phyloP scores from a whole-genome alignment of 2,888 invertebrate genomes.

The Lycaena phlaeas region DNA sequence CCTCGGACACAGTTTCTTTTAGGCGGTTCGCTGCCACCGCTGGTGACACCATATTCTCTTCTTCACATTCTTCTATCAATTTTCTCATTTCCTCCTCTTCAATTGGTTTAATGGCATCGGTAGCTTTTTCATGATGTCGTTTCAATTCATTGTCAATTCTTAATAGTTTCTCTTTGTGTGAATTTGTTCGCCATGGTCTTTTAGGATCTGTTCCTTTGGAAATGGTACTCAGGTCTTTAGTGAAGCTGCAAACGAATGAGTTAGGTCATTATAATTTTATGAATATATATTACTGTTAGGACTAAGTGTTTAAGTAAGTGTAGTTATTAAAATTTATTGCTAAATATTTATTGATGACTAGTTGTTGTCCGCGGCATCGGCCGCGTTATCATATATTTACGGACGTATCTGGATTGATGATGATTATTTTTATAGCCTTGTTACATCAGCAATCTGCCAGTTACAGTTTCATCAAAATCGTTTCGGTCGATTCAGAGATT shows the following conservation, averaged over 20 bases:
- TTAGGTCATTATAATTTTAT: no score
- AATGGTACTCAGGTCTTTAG: conserved; percentile 23
- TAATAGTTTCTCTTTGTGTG: conserved; percentile 46
- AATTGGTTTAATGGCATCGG: conserved; percentile 35
- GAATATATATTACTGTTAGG: no score
- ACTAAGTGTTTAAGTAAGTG: no score
- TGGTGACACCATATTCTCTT: conserved; percentile 25
- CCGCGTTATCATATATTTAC: no score
- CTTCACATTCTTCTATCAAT: conserved; percentile 39
- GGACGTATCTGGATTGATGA: no score
- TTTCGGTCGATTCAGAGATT: no score
- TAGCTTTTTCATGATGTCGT: conserved; percentile 40
- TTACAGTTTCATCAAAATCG: no score
- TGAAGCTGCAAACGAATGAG: conserved; percentile 26
- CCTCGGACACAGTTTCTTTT: conserved; percentile 44
- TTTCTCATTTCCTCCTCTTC: conserved; percentile 38
- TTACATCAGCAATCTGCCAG: no score
- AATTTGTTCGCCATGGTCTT: conserved; percentile 54
- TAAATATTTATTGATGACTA: no score
- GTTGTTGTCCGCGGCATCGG: no score
- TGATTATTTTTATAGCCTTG: no score
- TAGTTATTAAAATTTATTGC: no score
- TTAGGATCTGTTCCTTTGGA: conserved; percentile 36
- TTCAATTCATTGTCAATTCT: conserved; percentile 50
- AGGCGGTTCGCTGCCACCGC: conserved; percentile 33